Conservation (phyloP, 2,797 vertebrate species). For the Microcaecilia unicolor region DNA sequence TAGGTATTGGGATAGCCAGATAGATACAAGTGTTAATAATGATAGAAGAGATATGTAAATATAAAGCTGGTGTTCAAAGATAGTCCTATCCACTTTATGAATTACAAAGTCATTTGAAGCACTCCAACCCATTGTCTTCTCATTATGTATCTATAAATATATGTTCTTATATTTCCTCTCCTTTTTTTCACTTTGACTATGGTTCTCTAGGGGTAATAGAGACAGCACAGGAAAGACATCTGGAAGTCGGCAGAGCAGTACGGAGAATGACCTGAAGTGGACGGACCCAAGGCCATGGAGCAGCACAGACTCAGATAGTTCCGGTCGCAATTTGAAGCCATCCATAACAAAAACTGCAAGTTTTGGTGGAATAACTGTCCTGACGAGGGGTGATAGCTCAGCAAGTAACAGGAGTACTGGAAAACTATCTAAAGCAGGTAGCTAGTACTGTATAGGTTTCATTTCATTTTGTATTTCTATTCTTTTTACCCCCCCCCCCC, state of each 20-base stretch:
- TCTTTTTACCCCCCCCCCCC: too few species aligned
- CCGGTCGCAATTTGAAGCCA: slow-evolving; percentile 68
- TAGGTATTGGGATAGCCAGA: too few species aligned
- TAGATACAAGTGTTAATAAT: too few species aligned
- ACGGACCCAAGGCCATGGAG: slow-evolving; percentile 86
- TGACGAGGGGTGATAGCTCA: slow-evolving; percentile 61
- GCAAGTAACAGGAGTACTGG: slow-evolving; percentile 59
- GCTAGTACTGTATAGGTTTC: slow-evolving; percentile 39
- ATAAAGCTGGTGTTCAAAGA: too few species aligned
- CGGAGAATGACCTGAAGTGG: slow-evolving; percentile 75
- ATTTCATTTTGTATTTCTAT: too few species aligned
- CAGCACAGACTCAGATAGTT: slow-evolving; percentile 91
- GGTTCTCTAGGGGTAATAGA: slow-evolving; percentile 65
- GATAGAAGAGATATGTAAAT: too few species aligned
- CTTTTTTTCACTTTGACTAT: neutral
- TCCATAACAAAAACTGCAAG: slow-evolving; percentile 68
- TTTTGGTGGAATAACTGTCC: slow-evolving; percentile 64
- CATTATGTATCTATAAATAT: too few species aligned
- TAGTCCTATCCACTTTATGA: too few species aligned
- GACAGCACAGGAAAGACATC: slow-evolving; percentile 72
- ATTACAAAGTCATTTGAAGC: too few species aligned
- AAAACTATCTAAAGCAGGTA: slow-evolving; percentile 75
- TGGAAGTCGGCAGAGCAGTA: slow-evolving; percentile 87
- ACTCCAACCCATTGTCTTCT: too few species aligned
- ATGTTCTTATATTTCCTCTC: too few species aligned